Conservation (phyloP, 2,888 invertebrate genomes). For the Epiblema foenella region DNA sequence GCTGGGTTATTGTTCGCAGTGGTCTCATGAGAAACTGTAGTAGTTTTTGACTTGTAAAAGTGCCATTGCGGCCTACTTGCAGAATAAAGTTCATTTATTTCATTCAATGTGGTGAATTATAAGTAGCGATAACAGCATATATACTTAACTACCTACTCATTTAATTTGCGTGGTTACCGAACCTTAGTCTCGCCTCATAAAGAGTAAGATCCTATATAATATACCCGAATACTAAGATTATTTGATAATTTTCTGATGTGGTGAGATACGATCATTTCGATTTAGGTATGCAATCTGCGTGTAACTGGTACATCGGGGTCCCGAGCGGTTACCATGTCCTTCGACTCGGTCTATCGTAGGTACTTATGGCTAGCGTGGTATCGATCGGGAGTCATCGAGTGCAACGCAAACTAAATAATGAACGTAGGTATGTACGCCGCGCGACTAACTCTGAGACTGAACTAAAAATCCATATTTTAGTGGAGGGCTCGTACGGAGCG, state of each 20-base stretch:
- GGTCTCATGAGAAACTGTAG: no score
- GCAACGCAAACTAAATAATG: constrained; percentile 25
- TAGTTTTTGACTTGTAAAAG: no score
- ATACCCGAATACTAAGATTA: not conserved
- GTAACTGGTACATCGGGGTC: constrained; percentile 12
- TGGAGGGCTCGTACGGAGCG: constrained; percentile 18
- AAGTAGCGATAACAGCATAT: no score
- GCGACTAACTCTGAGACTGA: constrained; percentile 15
- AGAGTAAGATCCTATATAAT: no score
- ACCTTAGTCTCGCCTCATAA: no score
- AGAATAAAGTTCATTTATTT: no score
- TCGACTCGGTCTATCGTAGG: not conserved
- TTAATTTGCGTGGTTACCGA: no score
- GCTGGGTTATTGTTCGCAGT: not conserved
- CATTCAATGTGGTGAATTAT: no score
- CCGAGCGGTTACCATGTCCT: constrained; percentile 9
- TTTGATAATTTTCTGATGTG: not conserved
- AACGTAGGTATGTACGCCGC: constrained; percentile 1
- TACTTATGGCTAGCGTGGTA: constrained; percentile 18
- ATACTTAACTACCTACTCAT: no score
- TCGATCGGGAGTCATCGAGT: constrained; percentile 26
- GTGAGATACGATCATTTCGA: not conserved
- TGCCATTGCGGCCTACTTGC: no score
- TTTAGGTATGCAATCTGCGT: not conserved
- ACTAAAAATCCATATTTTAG: constrained; percentile 38